These are phyloP conservation scores for Perdita meconis DNA, from an alignment of 2,888 invertebrate genomes.

Conservation along the genomic window DNA sequence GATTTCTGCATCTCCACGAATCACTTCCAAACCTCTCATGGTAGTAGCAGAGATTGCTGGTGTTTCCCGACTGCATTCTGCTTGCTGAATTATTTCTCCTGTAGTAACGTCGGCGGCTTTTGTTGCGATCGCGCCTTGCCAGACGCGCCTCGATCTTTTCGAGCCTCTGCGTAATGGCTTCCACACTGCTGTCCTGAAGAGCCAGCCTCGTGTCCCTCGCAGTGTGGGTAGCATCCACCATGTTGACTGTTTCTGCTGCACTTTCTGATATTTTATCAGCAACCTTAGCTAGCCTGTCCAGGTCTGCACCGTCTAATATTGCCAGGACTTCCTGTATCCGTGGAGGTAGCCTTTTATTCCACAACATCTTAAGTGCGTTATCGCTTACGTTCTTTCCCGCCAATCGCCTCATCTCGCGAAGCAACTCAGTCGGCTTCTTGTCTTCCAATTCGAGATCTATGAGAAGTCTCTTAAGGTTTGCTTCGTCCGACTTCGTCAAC, in stretches of 20 bases:
- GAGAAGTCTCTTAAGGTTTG: no score
- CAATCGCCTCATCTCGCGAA: no score
- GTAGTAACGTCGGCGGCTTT: not conserved
- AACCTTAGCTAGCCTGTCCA: not conserved
- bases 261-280: conserved; percentile 15
- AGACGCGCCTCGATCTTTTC: not conserved
- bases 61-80: not conserved
- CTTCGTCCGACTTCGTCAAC: no score
- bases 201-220: not conserved
- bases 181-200: not conserved
- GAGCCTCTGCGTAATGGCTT: not conserved
- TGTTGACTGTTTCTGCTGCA: not conserved
- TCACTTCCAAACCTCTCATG: not conserved
- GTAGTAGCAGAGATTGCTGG: not conserved
- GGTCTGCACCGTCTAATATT: not conserved
- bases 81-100: not conserved
- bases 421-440: no score
- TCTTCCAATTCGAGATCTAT: no score
- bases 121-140: not conserved
- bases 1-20: not conserved
- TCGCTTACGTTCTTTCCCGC: conserved; percentile 23
- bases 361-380: no score
- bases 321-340: not conserved
- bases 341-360: no score
- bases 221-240: not conserved